Percentiles rank a stretch among this genome's conserved stretches.
Conservation (phyloP, 2,797 vertebrate genomes). For the Babyrousa celebensis region DNA sequence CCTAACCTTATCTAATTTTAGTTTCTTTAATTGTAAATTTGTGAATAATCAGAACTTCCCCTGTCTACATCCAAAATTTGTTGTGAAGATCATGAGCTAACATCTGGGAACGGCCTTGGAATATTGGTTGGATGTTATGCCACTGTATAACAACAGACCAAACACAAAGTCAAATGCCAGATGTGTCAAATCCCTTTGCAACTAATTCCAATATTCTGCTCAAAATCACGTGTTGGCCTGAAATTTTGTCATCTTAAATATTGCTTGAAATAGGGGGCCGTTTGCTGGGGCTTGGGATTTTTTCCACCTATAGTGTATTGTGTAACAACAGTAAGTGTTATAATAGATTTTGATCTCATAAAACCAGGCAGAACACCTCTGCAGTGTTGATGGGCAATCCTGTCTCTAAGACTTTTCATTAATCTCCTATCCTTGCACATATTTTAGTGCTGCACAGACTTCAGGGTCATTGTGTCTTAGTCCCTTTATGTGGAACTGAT, state of each 20-base stretch:
- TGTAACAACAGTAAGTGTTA: not conserved
- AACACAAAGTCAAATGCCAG: not conserved
- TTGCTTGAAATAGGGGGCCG: not conserved
- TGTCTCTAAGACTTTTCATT: not conserved
- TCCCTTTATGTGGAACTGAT: not conserved
- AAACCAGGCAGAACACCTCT: not conserved
- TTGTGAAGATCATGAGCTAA: not conserved
- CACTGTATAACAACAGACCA: not conserved
- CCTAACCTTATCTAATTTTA: constrained; percentile 5
- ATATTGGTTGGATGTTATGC: not conserved
- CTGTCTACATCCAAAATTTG: not conserved
- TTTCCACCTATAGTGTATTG: not conserved
- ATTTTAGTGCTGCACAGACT: constrained; percentile 33
- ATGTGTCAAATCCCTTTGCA: not conserved
- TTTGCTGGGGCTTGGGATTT: not conserved
- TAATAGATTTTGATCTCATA: not conserved
- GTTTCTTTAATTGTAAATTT: constrained; percentile 57
- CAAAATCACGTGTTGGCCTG: not conserved
- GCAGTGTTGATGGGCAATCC: not conserved
- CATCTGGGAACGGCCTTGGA: constrained; percentile 8
- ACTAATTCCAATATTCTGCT: not conserved
- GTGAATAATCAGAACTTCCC: constrained; percentile 11
- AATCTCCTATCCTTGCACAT: not conserved
- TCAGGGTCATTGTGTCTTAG: not conserved
- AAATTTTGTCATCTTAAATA: constrained; percentile 43